Evolutionary conservation across 2,888 invertebrate species (phyloP), one percentile per base, ranked within the genome.

Genomic region (Nemotelus pantherinus): DNA sequence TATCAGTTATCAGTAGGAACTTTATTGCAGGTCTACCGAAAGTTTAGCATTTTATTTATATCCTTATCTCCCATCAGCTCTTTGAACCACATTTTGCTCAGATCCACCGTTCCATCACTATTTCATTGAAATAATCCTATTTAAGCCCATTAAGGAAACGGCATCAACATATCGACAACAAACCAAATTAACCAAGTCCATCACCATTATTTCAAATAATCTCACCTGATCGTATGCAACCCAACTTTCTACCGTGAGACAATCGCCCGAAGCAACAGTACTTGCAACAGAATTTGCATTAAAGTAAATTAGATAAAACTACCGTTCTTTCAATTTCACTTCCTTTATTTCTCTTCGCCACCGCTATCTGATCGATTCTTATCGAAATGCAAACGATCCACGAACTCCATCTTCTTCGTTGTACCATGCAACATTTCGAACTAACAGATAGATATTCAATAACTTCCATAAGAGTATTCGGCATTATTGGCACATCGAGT

Each of bases 361-460:
- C 25, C 53, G 43, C 43, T 70, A 70, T 70, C 70, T 70, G 70
- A 70, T 70, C 70, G 74, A 74, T 74, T 60, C 41, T 48, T 74
- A 74, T 74, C 74, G 58, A 58, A 68, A 74, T 74, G 74, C 74
- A 74, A 74, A 60, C 63, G 74, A 74, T 60, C 74, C 74, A 60
- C 74, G 74, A 74, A 74, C 60, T 60, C 63, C 70, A 25, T 25
- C 25, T 25, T 25, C 25, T 25, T 25, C 25, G 25, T 25, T 25
- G 25, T 25, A 25, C 43, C 41, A 43, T 68, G 50, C 7, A 39
- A 68, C 67, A 47, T 3, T 44, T 25, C 7, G 9, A 68, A 44
- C 70, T 9, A 41, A 39, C 70, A 53, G 44, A 70, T 55, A 70
- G 70, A 55, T 70, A 70, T 70, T 55, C 55, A 70, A 70, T 70